Evolutionary conservation across 2,888 invertebrate species (phyloP), one percentile per base, ranked within the genome.

Genomic region (Folsomia candida): DNA sequence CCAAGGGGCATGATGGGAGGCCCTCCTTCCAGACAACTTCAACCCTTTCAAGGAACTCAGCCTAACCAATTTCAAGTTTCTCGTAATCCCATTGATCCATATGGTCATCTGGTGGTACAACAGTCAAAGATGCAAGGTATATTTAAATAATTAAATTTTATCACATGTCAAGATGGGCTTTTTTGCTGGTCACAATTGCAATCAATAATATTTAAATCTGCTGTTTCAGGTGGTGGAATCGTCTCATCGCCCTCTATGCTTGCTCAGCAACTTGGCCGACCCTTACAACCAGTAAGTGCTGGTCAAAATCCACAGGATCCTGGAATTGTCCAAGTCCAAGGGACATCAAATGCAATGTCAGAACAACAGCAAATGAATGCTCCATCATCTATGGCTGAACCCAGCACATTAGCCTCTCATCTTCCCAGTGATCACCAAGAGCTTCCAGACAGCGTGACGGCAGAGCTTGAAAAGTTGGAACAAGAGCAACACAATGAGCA

Each of bases 381-480:
- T 24, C 70, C 70, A 26, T 24, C 61, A 11, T 27, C 64, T 9
- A 14, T 59, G 11, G 22, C 69, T 2, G 18, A 66, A 18, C 24
- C 68, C 14, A 61, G 65, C 26, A 37, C 71, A 22, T 54, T 54
- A n/a, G 22, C 11, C 18, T 54, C 54, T 20, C 54, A 54, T 54
- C 18, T 47, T 11, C 54, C 54, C 11, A 54, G 27, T 57, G 80
- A 79, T 51, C 79, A 80, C 63, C 80, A 80, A 67, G 88, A 89
- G 81, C 88, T 88, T 76, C 88, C 88, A 0, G 89, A 89, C 78
- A 88, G 87, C 80, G 89, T 89, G 2, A 88, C 88, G 0, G 89
- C 88, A 3, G 89, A 89, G 81, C 82, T 89, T 47, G 89, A 89
- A 80, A 89, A 89, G 80, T 82, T 89, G 24, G 90, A 90, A 81